Conservation (phyloP, 2,113 vertebrate species). For the Emydocephalus ijimae region DNA sequence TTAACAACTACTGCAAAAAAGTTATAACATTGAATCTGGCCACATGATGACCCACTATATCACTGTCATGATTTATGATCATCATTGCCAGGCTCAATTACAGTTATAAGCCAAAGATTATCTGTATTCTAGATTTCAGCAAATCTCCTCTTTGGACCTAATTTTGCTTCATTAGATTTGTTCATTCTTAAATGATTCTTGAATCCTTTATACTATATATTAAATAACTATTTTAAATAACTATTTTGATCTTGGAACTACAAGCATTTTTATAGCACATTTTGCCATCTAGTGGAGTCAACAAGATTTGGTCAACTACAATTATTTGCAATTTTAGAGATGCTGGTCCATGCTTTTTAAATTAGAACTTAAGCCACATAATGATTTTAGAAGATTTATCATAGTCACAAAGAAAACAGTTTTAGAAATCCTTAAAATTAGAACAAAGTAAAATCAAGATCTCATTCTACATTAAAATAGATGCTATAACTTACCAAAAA, state of each 20-base stretch:
- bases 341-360: neutral
- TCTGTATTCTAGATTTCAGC: neutral
- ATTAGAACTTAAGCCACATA: neutral
- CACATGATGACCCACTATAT: too few species aligned
- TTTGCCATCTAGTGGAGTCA: constrained; percentile 63
- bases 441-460: neutral
- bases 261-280: constrained; percentile 25
- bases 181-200: neutral
- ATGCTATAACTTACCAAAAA: constrained; percentile 82
- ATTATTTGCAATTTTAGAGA: neutral
- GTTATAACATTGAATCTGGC: too few species aligned
- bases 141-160: neutral
- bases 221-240: neutral
- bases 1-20: neutral
- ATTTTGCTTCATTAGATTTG: neutral
- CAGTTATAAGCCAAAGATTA: too few species aligned
- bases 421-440: neutral
- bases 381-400: neutral
- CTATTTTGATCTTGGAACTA: neutral
- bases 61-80: too few species aligned
- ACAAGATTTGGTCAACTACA: neutral
- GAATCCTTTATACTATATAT: neutral
- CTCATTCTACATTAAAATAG: neutral
- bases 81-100: too few species aligned
- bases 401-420: neutral